phyloP scores from a whole-genome alignment of 2,888 invertebrate genomes.

The Latrodectus elegans region DNA sequence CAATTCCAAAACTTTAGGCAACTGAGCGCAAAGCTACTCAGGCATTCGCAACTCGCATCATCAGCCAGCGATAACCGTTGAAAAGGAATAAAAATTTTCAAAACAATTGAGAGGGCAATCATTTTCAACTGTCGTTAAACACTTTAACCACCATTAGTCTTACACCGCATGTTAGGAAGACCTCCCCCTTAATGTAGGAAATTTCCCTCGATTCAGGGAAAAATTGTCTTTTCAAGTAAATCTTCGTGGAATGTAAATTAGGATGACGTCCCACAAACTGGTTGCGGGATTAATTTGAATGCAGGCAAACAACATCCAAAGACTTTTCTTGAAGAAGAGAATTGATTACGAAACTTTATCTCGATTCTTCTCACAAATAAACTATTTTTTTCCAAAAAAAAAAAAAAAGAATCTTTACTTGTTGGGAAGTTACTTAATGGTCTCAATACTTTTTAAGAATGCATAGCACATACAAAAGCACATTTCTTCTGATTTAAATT shows the following conservation, averaged over 20 bases:
- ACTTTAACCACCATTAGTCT: slow-evolving; percentile 48
- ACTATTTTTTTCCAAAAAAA: no score
- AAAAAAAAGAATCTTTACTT: no score
- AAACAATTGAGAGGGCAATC: slow-evolving; percentile 45
- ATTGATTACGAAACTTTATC: no score
- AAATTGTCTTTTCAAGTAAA: slow-evolving; percentile 6
- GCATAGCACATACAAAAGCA: no score
- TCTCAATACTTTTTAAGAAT: no score
- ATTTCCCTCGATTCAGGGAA: background rate
- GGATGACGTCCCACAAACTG: slow-evolving; percentile 20
- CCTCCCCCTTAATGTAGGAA: background rate
- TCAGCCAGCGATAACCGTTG: background rate
- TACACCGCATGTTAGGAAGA: slow-evolving; percentile 15
- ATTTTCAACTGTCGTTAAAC: slow-evolving; percentile 26
- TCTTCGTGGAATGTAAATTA: slow-evolving; percentile 50
- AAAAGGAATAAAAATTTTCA: slow-evolving; percentile 16
- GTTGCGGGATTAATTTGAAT: slow-evolving; percentile 48
- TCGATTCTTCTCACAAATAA: no score
- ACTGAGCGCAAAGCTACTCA: background rate
- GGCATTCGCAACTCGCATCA: background rate
- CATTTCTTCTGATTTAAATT: no score
- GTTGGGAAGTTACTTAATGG: no score
- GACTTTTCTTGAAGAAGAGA: no score
- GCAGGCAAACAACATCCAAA: background rate
- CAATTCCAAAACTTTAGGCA: no score